Evolutionary conservation across 1,140 invertebrate genomes (phyloP).

Genomic region (Bombyx mandarina): DNA sequence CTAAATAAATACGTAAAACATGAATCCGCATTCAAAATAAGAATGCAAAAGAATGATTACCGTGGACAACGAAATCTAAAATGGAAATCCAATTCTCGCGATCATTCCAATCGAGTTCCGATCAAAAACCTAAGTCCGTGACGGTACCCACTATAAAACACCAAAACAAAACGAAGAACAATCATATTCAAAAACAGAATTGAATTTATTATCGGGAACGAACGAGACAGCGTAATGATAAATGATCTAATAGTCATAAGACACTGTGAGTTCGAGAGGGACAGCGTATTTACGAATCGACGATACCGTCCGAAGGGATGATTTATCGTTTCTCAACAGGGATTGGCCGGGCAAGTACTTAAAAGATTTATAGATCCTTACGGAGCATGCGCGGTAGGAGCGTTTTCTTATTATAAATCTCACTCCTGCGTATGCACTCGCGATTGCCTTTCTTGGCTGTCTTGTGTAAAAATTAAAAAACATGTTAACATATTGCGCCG

Average conservation of each 20-base stretch:
- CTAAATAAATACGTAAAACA: too few species aligned
- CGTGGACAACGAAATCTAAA: constrained; percentile 48
- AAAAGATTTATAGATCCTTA: constrained; percentile 66
- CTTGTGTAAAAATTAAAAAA: constrained; percentile 56
- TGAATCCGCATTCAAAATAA: constrained; percentile 11
- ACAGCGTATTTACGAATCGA: constrained; percentile 42
- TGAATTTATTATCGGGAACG: constrained; percentile 68
- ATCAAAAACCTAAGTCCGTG: constrained; percentile 64
- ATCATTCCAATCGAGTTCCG: constrained; percentile 64
- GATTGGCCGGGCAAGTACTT: constrained; percentile 66
- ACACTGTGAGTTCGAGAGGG: constrained; percentile 41
- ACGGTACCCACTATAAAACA: constrained; percentile 64
- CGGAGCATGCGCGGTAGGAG: constrained; percentile 62
- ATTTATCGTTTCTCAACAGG: constrained; percentile 69
- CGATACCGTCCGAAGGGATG: constrained; percentile 51
- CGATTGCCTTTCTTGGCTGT: constrained; percentile 47
- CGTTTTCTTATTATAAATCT: constrained; percentile 67
- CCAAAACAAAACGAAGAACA: constrained; percentile 65
- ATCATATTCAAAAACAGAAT: constrained; percentile 69
- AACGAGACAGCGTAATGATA: constrained; percentile 66
- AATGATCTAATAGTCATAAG: constrained; percentile 48
- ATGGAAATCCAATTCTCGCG: constrained; percentile 67
- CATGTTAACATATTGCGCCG: constrained; percentile 61
- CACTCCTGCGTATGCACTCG: constrained; percentile 59
- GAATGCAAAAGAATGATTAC: constrained; percentile 48